Evolutionary conservation across 2,888 invertebrate species (phyloP), one percentile per base, ranked within the genome.

Genomic region (Ophioninae sp.): DNA sequence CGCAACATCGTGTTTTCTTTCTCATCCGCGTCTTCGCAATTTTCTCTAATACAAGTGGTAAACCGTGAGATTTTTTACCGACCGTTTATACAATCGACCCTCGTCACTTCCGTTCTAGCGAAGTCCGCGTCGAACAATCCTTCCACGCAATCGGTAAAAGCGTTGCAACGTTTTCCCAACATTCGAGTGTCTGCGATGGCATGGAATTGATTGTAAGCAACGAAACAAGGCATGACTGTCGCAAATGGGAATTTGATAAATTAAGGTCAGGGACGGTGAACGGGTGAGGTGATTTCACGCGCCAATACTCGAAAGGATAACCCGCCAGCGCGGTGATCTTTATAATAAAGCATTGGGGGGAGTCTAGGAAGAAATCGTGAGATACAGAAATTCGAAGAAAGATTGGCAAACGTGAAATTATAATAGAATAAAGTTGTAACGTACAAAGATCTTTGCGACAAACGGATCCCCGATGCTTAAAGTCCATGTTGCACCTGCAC

Each of bases 1-100:
- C 8, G 23, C 44, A 72, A 74, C 61, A 17, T 30, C 30, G 30
- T 30, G 13, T 65, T 2, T 17, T 65, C 10, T 41, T 13, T 7
- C 7, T 57, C 62, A 3, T 73, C 30, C 57, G 17, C 50, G 17
- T 50, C 50, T 50, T 50, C 17, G 17, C 50, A 17, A 50, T 50
- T 50, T 13, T 17, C 17, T 17, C 5, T 13, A 23, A 50, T 13
- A 21, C 23, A 39, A 59, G 20, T 59, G 6, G 70, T 61, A 39
- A 5, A 62, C 39, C 56, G 17, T 17, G n/a, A 20, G 13, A 41
- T 65, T 69, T 67, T 67, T 50, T 37, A 41, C 67, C n/a, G 85
- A 91, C 92, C 90, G 41, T 87, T 65, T 7, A 88, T 68, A 83
- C 92, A 92, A 57, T 91, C 89, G 7, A 92, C 89, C 85, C 89